phyloP scores from a whole-genome alignment of 2,888 invertebrate species.

The Rotaria socialis region DNA sequence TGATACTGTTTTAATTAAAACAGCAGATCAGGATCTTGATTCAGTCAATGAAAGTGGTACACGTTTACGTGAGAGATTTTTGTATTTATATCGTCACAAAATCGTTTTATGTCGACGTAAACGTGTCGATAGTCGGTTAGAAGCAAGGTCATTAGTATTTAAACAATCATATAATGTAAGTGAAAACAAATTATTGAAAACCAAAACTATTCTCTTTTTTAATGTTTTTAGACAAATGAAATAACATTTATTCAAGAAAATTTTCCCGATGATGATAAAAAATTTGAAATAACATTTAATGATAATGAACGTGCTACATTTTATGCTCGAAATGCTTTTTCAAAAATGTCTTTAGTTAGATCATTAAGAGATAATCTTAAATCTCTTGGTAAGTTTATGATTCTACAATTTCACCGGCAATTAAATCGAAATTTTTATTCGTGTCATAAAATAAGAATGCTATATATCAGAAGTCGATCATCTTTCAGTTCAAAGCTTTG shows the following conservation, averaged over 20 bases:
- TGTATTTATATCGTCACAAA: constrained; percentile 19
- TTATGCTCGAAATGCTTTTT: constrained; percentile 26
- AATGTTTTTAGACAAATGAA: constrained; percentile 6
- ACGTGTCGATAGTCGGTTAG: constrained; percentile 11
- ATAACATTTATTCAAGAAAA: constrained; percentile 33
- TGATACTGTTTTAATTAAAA: constrained; percentile 31
- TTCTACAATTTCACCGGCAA: too few species aligned
- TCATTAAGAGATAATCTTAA: constrained; percentile 25
- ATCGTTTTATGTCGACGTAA: constrained; percentile 7
- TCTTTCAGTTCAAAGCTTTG: too few species aligned
- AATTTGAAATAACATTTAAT: constrained; percentile 36
- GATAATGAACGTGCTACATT: constrained; percentile 8
- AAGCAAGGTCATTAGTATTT: background rate
- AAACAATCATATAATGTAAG: background rate
- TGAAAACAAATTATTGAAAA: too few species aligned
- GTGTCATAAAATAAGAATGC: too few species aligned
- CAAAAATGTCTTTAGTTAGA: constrained; percentile 1
- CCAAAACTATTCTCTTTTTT: background rate
- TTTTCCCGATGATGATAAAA: constrained; percentile 33
- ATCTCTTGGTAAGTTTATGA: background rate
- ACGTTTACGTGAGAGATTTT: constrained; percentile 20
- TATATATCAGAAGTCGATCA: too few species aligned
- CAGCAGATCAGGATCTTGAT: constrained; percentile 4
- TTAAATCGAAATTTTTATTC: too few species aligned
- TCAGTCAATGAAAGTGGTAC: background rate